These are phyloP conservation scores for Sebastes itinus DNA, from an alignment of 2,797 vertebrate species.

Conservation along the genomic window DNA sequence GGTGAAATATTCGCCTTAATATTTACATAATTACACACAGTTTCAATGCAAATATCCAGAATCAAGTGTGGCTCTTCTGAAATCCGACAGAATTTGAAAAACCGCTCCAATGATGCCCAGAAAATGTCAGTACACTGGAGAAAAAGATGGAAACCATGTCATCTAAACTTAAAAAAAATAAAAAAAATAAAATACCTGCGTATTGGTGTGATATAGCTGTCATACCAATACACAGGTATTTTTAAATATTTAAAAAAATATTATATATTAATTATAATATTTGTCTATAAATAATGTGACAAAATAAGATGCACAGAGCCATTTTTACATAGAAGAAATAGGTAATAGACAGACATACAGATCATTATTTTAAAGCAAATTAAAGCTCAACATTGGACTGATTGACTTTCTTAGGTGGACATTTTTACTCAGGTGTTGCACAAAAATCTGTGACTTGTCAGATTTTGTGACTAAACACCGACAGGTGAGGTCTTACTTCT, in stretches of 20 bases:
- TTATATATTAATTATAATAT: too few relatives aligned
- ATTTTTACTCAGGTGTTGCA: not conserved
- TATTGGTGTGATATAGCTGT: not conserved
- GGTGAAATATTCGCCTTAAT: not conserved
- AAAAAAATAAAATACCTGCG: fast-evolving
- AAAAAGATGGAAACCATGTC: not conserved
- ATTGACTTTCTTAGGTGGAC: not conserved
- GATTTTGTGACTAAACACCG: not conserved
- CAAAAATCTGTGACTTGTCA: not conserved
- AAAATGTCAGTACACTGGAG: not conserved
- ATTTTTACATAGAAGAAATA: fast-evolving
- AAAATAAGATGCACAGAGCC: too few relatives aligned
- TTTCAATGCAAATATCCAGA: not conserved
- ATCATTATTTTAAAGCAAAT: too few relatives aligned
- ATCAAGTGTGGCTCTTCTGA: fast-evolving
- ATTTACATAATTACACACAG: fast-evolving
- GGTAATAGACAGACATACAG: too few relatives aligned
- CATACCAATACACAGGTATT: not conserved
- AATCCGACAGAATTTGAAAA: fast-evolving
- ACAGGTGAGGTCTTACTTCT: too few relatives aligned
- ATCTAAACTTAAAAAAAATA: not conserved
- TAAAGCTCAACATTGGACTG: not conserved
- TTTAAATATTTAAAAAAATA: too few relatives aligned
- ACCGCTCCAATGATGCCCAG: fast-evolving
- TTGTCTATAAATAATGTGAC: too few relatives aligned